Conservation (phyloP, 2,113 vertebrate genomes). For the Muntiacus reevesi region DNA sequence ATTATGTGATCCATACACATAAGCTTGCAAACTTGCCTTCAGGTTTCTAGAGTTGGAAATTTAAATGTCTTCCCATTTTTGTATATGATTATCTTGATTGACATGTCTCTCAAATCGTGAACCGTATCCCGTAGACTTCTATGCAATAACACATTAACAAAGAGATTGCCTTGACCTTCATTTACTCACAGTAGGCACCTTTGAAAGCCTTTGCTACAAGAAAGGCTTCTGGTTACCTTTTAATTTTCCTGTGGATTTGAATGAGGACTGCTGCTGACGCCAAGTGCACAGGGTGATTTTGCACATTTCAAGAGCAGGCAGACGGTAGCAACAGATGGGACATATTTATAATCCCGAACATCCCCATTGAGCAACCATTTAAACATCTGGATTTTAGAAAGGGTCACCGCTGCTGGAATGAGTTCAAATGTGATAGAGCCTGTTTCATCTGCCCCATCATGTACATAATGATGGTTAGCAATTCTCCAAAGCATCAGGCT, state of each 20-base stretch:
- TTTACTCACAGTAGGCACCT: not conserved
- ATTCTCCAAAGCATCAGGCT: not conserved
- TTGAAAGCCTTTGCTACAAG: not conserved
- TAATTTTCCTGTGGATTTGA: not conserved
- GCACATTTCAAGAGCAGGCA: constrained; percentile 37
- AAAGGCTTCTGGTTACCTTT: constrained; percentile 17
- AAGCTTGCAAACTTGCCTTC: not conserved
- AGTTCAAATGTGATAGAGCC: constrained; percentile 43
- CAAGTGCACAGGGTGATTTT: not conserved
- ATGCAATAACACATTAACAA: not conserved
- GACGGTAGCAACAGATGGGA: constrained; percentile 56
- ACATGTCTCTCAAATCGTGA: constrained; percentile 3
- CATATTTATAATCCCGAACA: constrained; percentile 51
- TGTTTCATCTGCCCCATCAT: not conserved
- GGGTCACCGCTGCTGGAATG: constrained; percentile 41
- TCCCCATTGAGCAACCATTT: constrained; percentile 39
- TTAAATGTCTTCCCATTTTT: not conserved
- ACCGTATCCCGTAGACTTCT: not conserved
- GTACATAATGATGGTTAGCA: not conserved
- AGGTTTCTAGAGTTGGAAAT: not conserved
- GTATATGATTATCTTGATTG: constrained; percentile 5
- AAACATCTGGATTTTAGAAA: constrained; percentile 61
- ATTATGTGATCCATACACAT: not conserved
- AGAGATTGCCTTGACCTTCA: constrained; percentile 28
- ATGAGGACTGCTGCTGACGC: not conserved